These are phyloP conservation scores for Harpalus rufipes DNA, from an alignment of 2,888 invertebrate genomes.

Conservation along the genomic window DNA sequence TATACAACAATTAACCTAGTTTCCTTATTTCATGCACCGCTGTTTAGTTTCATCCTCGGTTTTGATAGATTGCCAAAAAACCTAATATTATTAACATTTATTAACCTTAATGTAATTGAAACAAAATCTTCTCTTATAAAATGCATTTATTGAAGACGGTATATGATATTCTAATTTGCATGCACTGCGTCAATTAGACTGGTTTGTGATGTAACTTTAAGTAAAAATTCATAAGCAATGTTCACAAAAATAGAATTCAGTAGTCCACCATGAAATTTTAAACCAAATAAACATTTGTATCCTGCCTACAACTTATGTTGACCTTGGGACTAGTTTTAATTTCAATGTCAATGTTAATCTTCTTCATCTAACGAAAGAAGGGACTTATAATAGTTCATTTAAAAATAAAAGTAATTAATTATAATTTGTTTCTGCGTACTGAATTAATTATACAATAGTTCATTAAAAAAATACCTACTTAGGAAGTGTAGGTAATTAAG, in stretches of 20 bases:
- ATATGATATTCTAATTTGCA: background rate
- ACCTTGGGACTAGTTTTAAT: background rate
- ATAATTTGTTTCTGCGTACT: background rate
- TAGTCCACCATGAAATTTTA: background rate
- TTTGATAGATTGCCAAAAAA: too few species aligned
- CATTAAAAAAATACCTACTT: background rate
- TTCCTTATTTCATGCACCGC: too few species aligned
- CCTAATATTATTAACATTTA: background rate
- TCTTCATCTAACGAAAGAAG: background rate
- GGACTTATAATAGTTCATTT: background rate
- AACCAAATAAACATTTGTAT: conserved; percentile 1
- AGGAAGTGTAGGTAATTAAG: background rate
- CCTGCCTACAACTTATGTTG: background rate
- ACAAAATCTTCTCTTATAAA: background rate
- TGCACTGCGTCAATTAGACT: conserved; percentile 3
- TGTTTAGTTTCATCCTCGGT: too few species aligned
- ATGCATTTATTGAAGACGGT: background rate
- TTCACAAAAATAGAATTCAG: conserved; percentile 6
- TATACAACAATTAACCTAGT: too few species aligned
- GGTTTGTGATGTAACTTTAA: conserved; percentile 17
- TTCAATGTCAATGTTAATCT: background rate
- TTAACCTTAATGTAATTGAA: background rate
- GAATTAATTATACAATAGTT: conserved; percentile 1
- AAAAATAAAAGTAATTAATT: background rate
- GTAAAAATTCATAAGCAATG: background rate